Evolutionary conservation across 2,888 invertebrate species (phyloP).

Genomic region (Heliothis peltigera): DNA sequence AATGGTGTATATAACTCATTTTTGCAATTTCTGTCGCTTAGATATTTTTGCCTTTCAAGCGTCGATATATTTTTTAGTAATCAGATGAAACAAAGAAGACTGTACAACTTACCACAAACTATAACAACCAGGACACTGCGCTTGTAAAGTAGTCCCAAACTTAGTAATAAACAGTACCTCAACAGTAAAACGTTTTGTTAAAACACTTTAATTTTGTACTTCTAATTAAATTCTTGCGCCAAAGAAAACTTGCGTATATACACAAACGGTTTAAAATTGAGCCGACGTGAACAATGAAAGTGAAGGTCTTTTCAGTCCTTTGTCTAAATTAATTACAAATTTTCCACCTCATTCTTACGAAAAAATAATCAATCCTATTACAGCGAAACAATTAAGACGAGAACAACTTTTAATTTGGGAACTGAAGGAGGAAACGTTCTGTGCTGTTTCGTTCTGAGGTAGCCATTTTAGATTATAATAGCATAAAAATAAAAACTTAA

Average conservation of each 20-base stretch:
- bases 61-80: too few relatives aligned
- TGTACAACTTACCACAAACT: not conserved
- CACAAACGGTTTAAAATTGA: constrained; percentile 41
- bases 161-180: constrained; percentile 17
- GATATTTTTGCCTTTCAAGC: too few relatives aligned
- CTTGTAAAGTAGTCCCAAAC: constrained; percentile 14
- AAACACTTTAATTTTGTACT: constrained; percentile 39
- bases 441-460: not conserved
- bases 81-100: not conserved
- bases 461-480: too few relatives aligned
- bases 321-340: constrained; percentile 58
- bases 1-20: too few relatives aligned
- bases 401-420: constrained; percentile 44
- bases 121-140: not conserved
- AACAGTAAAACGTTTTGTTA: constrained; percentile 7
- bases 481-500: not conserved
- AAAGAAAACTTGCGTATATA: constrained; percentile 17
- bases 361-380: constrained; percentile 54
- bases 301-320: constrained; percentile 52
- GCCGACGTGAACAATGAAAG: constrained; percentile 47
- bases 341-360: constrained; percentile 53
- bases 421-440: constrained; percentile 8
- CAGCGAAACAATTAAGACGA: constrained; percentile 38
- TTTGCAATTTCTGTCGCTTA: too few relatives aligned
- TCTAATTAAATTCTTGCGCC: constrained; percentile 39